Evolutionary conservation across 2,888 invertebrate species (phyloP).

Genomic region (Pemphredon lugubris): DNA sequence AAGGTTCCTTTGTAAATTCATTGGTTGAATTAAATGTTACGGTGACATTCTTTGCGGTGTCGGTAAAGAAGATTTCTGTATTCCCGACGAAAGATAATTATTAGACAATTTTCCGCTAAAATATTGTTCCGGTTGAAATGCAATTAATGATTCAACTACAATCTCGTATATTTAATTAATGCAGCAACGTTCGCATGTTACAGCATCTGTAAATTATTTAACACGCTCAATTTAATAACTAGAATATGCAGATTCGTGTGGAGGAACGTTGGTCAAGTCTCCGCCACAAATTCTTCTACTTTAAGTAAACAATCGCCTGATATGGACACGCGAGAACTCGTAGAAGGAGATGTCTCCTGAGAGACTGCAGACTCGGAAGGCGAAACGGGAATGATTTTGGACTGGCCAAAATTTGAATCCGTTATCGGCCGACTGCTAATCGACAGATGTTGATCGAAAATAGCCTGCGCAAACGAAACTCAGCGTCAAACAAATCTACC

Average conservation of each 20-base stretch:
- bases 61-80: slow-evolving; percentile 44
- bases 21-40: no score
- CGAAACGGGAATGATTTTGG: slow-evolving; percentile 19
- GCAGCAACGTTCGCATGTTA: no score
- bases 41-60: no score
- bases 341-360: background rate
- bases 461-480: no score
- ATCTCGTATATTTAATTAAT: no score
- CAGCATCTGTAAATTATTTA: no score
- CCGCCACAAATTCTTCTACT: slow-evolving; percentile 3
- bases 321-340: background rate
- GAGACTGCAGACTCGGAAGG: slow-evolving; percentile 13
- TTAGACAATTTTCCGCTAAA: background rate
- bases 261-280: no score
- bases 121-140: background rate
- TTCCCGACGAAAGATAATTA: slow-evolving; percentile 31
- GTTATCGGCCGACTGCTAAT: slow-evolving; percentile 1
- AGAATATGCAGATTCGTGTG: no score
- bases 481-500: no score
- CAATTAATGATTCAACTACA: no score
- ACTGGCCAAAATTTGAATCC: background rate
- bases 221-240: background rate
- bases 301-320: background rate
- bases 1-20: no score
- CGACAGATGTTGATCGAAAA: slow-evolving; percentile 41